These are phyloP conservation scores for Ariolimax columbianus DNA, from an alignment of 2,888 invertebrate genomes.

Conservation along the genomic window DNA sequence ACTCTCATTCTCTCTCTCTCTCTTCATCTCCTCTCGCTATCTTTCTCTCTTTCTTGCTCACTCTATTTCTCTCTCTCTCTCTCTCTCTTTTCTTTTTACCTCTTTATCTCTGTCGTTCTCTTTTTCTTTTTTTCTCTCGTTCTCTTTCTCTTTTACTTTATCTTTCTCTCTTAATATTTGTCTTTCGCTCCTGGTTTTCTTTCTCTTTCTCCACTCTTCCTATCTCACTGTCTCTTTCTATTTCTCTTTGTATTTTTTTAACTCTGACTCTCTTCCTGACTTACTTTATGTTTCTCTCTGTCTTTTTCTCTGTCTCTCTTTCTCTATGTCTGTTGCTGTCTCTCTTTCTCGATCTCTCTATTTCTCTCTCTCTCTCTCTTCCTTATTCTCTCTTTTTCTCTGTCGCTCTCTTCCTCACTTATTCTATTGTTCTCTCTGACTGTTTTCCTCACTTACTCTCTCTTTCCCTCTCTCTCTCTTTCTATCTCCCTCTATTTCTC, in stretches of 20 bases:
- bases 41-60: no score
- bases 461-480: background rate
- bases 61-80: no score
- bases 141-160: background rate
- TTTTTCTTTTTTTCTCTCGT: background rate
- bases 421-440: background rate
- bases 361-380: background rate
- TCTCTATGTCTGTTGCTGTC: no score
- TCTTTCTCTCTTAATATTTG: background rate
- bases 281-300: no score
- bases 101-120: no score
- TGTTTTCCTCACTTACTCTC: background rate
- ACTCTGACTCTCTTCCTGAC: background rate
- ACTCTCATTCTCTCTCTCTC: background rate
- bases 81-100: no score
- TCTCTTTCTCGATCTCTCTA: background rate
- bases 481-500: no score
- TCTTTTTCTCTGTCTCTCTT: no score
- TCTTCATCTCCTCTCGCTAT: no score
- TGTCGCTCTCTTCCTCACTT: background rate
- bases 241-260: background rate
- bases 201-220: no score
- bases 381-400: background rate
- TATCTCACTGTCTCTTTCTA: no score
- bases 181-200: no score